Conservation (phyloP, 2,113 vertebrate genomes). For the Rhodinocichla rosea region DNA sequence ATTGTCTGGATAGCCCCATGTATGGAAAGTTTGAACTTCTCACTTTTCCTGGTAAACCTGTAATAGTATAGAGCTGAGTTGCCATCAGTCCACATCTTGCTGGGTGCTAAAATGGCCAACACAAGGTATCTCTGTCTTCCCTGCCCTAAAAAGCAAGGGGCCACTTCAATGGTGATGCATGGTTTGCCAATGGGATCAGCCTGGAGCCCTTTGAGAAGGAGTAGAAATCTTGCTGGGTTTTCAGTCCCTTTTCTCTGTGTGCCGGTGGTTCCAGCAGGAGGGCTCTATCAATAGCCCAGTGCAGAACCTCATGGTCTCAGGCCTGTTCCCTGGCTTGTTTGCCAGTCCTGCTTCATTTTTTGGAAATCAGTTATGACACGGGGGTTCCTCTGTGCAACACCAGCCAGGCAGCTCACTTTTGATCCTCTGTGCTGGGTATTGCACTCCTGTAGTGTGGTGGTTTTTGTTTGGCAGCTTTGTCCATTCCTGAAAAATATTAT, state of each 20-base stretch:
- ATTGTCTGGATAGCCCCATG: neutral
- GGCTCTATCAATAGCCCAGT: accelerated
- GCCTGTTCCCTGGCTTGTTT: neutral
- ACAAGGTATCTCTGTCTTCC: neutral
- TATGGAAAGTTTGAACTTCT: neutral
- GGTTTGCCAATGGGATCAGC: neutral
- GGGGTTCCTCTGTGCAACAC: neutral
- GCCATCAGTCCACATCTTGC: neutral
- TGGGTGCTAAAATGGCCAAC: neutral
- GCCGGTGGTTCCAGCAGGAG: neutral
- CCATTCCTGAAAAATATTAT: neutral
- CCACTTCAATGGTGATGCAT: accelerated
- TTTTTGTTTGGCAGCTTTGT: neutral
- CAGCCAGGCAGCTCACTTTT: neutral
- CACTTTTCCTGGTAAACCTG: neutral
- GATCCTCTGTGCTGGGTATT: neutral
- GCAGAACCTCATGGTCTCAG: neutral
- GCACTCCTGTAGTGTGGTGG: neutral
- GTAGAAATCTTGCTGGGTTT: neutral
- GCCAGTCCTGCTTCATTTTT: neutral
- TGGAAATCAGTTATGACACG: neutral
- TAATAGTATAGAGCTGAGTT: neutral
- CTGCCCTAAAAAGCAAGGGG: neutral
- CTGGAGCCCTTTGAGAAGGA: neutral
- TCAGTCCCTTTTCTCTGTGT: neutral